These are phyloP conservation scores for Drosophila koepferae DNA, from an alignment of 2,888 invertebrate genomes.

Conservation along the genomic window DNA sequence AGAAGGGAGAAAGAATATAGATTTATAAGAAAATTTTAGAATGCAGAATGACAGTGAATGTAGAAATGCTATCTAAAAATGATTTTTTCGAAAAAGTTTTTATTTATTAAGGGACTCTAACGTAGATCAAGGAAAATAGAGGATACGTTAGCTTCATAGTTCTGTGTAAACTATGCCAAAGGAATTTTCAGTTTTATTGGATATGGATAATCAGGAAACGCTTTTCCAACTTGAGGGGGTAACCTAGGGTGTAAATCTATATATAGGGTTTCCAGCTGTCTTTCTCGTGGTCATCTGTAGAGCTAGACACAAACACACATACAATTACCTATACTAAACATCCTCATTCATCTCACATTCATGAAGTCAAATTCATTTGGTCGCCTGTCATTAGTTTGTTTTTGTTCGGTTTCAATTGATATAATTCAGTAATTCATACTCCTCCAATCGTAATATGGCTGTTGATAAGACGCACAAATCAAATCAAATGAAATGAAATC, in stretches of 20 bases:
- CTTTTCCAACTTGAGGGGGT: background rate
- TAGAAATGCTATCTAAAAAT: no score
- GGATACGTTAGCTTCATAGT: background rate
- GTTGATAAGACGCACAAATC: conserved; percentile 12
- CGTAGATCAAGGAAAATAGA: no score
- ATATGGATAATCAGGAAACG: background rate
- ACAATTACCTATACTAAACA: background rate
- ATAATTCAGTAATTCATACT: conserved; percentile 24
- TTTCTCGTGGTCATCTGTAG: background rate
- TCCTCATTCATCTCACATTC: conserved; percentile 68
- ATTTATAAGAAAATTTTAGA: no score
- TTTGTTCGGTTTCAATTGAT: conserved; percentile 27
- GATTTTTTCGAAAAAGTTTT: background rate
- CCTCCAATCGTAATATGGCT: conserved; percentile 32
- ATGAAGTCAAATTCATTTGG: conserved; percentile 49
- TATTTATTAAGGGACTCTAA: background rate
- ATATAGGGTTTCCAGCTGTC: background rate
- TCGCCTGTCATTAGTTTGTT: conserved; percentile 45
- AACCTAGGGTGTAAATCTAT: no score
- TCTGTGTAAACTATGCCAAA: background rate
- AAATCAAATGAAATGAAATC: conserved; percentile 7
- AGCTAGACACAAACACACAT: background rate
- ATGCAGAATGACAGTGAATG: no score
- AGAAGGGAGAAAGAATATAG: background rate
- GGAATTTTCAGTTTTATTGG: background rate